Evolutionary conservation across 2,888 invertebrate species (phyloP).

Genomic region (Aspidiotus destructor): DNA sequence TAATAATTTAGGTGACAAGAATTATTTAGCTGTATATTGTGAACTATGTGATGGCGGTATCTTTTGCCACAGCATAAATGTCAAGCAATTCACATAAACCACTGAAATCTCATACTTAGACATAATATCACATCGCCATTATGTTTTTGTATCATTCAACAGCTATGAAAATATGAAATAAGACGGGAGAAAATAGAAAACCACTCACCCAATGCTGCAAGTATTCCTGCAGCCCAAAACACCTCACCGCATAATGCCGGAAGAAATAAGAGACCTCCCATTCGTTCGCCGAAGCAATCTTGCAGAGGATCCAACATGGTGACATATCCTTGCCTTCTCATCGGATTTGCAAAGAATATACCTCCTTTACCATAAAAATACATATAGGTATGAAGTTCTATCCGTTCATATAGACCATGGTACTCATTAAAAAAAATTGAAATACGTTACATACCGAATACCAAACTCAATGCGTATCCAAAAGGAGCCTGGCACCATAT

Average conservation of each 20-base stretch:
- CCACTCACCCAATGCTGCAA: slow-evolving; percentile 76
- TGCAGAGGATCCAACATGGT: slow-evolving; percentile 98
- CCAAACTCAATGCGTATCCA: slow-evolving; percentile 90
- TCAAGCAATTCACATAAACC: too few relatives aligned
- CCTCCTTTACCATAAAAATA: slow-evolving; percentile 57
- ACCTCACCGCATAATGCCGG: slow-evolving; percentile 96
- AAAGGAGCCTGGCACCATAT: slow-evolving; percentile 99
- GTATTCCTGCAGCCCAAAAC: slow-evolving; percentile 97
- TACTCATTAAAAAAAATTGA: not conserved
- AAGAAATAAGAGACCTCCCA: slow-evolving; percentile 92
- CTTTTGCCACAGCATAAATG: too few relatives aligned
- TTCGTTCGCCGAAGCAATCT: slow-evolving; percentile 89
- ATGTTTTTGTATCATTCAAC: too few relatives aligned
- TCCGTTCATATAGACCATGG: too few relatives aligned
- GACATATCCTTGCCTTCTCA: slow-evolving; percentile 94
- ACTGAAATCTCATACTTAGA: too few relatives aligned
- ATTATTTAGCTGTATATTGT: too few relatives aligned
- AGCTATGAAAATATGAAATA: too few relatives aligned
- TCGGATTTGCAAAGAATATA: slow-evolving; percentile 94
- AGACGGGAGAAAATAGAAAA: too few relatives aligned
- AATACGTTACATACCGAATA: slow-evolving; percentile 62
- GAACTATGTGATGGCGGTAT: too few relatives aligned
- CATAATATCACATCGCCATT: too few relatives aligned
- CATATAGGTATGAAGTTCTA: too few relatives aligned
- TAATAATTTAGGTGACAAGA: too few relatives aligned